Evolutionary conservation across 2,797 vertebrate species (phyloP).

Genomic region (Sebastes flavidus): DNA sequence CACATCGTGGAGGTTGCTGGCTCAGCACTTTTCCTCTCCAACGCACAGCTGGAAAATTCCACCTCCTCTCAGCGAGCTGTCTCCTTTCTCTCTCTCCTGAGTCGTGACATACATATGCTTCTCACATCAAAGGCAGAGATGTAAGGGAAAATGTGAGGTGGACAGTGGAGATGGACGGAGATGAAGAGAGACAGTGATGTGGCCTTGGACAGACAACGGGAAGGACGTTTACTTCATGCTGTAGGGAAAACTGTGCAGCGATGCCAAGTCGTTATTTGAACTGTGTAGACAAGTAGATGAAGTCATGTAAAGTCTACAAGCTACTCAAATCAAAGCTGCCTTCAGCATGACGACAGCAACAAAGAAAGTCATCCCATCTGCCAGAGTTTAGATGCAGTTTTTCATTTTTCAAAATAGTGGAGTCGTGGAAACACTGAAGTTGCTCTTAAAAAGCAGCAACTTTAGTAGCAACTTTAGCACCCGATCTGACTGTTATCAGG

Average conservation of each 20-base stretch:
- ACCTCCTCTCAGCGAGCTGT: slow-evolving; percentile 45
- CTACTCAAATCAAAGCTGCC: slow-evolving; percentile 5
- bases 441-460: not conserved
- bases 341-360: not conserved
- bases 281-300: not conserved
- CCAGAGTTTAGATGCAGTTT: not conserved
- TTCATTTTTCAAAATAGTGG: not conserved
- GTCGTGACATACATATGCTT: slow-evolving; percentile 51
- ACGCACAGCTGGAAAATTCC: slow-evolving; percentile 67
- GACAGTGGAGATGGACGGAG: not conserved
- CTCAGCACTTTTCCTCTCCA: slow-evolving; percentile 54
- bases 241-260: not conserved
- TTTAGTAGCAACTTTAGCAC: too few relatives aligned
- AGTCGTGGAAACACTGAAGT: not conserved
- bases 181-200: not conserved
- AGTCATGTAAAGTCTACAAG: not conserved
- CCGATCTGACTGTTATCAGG: too few relatives aligned
- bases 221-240: not conserved
- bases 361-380: not conserved
- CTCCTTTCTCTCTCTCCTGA: slow-evolving; percentile 21
- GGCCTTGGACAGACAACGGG: not conserved
- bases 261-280: not conserved
- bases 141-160: not conserved
- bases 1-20: slow-evolving; percentile 38
- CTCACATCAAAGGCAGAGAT: slow-evolving; percentile 38